Percentiles rank a stretch among this genome's conserved stretches.
Conservation (phyloP, 1,140 invertebrate species). For the Drosophila parvula region DNA sequence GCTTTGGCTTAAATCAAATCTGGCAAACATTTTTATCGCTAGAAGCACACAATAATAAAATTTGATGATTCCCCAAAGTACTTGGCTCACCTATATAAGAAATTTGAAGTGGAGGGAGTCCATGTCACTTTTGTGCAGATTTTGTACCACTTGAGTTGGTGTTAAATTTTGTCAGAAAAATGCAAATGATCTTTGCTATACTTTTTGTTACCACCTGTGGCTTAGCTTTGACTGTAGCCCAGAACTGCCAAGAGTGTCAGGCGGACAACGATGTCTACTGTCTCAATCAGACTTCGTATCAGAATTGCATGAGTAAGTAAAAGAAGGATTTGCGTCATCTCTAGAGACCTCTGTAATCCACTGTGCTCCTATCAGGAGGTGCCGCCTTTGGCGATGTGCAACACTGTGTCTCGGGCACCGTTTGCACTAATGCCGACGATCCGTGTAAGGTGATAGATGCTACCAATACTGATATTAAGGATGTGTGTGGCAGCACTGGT, state of each 20-base stretch:
- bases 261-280: constrained; percentile 15
- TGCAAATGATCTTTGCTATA: background rate
- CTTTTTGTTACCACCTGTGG: background rate
- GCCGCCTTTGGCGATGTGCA: background rate
- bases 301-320: constrained; percentile 33
- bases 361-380: background rate
- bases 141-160: background rate
- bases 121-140: background rate
- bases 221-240: background rate
- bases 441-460: background rate
- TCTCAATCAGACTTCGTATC: constrained; percentile 2
- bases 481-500: constrained; percentile 7
- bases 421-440: constrained; percentile 17
- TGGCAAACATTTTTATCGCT: constrained; percentile 1
- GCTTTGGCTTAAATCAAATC: background rate
- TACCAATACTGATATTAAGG: background rate
- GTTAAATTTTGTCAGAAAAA: background rate
- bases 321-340: too few species aligned
- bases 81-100: constrained; percentile 7
- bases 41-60: background rate
- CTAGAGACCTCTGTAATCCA: background rate
- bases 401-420: background rate
- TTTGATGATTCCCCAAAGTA: background rate
- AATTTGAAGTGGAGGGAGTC: background rate
- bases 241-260: constrained; percentile 22